Evolutionary conservation across 2,888 invertebrate species (phyloP).

Genomic region (Gonocerus acuteangulatus): DNA sequence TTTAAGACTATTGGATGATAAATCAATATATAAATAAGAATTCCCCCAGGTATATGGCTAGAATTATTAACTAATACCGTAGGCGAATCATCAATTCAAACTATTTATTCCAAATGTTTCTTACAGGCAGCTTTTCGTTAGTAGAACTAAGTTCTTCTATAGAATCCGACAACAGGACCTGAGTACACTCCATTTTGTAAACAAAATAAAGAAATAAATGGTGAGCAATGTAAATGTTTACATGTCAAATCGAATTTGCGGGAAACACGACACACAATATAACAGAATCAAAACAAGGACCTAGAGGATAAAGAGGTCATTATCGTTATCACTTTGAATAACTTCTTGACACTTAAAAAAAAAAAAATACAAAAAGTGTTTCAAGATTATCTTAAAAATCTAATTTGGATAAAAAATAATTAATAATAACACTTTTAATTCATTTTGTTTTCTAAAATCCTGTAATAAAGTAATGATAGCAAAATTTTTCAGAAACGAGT

Average conservation of each 20-base stretch:
- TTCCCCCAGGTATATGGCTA: no score
- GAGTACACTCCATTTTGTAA: constrained; percentile 11
- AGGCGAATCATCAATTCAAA: no score
- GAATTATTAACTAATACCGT: no score
- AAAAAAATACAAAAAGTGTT: no score
- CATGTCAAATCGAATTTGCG: constrained; percentile 23
- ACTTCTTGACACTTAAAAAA: neutral
- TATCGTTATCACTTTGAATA: neutral
- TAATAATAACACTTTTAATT: no score
- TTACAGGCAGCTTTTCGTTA: constrained; percentile 1
- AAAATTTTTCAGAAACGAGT: neutral
- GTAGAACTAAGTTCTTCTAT: neutral
- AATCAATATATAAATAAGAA: no score
- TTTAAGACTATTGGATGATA: no score
- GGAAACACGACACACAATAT: constrained; percentile 2
- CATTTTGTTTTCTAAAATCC: no score
- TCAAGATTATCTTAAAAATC: no score
- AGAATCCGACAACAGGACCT: constrained; percentile 9
- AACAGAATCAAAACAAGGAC: neutral
- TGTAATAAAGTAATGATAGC: neutral
- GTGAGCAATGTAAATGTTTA: constrained; percentile 5
- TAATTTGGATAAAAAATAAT: no score
- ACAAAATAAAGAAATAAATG: neutral
- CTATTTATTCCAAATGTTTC: neutral
- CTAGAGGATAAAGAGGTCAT: neutral